Evolutionary conservation across 2,888 invertebrate species (phyloP), one percentile per base, ranked within the genome.

Genomic region (Melinaea marsaeus): DNA sequence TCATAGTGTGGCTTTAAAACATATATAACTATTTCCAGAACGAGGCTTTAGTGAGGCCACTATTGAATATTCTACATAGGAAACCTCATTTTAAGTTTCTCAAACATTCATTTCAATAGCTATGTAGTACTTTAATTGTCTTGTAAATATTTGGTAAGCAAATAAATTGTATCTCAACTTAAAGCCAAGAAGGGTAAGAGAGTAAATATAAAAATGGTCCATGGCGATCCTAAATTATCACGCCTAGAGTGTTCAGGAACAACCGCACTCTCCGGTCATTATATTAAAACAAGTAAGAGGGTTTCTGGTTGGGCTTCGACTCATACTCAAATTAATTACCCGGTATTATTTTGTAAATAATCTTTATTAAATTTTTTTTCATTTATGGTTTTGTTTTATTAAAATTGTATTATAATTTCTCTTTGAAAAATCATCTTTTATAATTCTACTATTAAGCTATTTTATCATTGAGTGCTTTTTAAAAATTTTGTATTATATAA

Each of bases 221-320:
- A 56, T 22, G 32, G 13, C 55, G 60, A 60, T 55, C 60, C 60
- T 60, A 47, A 60, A 60, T 60, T 60, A 60, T 60, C 9, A 46
- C 60, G 42, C 46, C 46, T 7, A 45, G 13, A 55, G 60, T 60
- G 46, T 46, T 57, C 57, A 45, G 22, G 45, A 45, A 45, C 57
- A 46, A 32, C 22, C 22, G 32, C 51, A 51, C 51, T 51, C 32
- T 2, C 51, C 32, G 51, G 51, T 56, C 59, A 58, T 63, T 62
- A 58, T 61, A 65, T 62, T 62, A 73, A 77, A 75, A 78, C 79
- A 79, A 82, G 79, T 79, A 51, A 6, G 7, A 32, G 32, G 32
- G 32, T 48, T 48, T 13, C 48, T n/a, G 48, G 48, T 51, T 51
- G 32, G 7, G 32, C 51, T 32, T 51, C n/a, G 51, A 9, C 2